Evolutionary conservation across 92 coral and sea anemone species (phyloP), one percentile per base, ranked within the genome.

Genomic region (Pocillopora meandrina): DNA sequence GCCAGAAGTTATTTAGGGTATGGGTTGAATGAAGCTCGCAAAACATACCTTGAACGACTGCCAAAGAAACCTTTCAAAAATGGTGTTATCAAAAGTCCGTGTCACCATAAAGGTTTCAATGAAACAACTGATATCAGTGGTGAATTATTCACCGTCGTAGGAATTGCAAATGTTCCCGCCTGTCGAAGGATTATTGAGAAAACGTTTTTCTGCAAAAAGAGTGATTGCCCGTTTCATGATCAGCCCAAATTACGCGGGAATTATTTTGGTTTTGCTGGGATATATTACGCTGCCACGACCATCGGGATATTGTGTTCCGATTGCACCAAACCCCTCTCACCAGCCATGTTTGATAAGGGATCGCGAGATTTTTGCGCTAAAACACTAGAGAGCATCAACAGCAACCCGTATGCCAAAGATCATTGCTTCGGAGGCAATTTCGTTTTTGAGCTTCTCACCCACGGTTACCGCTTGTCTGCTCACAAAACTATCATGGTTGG

Each of bases 1-100:
- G 89, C 89, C n/a, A 88, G 83, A 21, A 90, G 89, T 71, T 90
- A 90, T 76, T 84, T 87, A 2, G 91, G 89, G 12, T 84, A 71
- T 19, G 93, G 93, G 2, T 82, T 66, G 16, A 78, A 72, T 10
- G 86, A 90, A 66, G 93, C 91, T 17, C 69, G 80, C 18, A 76
- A 83, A 52, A 59, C 72, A 8, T 87, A 77, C 65, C 68, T 83
- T 2, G 59, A 61, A 20, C 57, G 17, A 8, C 36, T 90, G 73
- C 19, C 42, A 75, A 57, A 75, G n/a, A 3, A 3, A 3, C 15
- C n/a, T 19, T 75, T 56, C 20, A 16, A 7, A 65, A 21, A 56
- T 12, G 72, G 77, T 47, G 65, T 57, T 34, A 75, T 89, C 2
- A 59, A 74, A 83, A 88, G 87, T 58, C 91, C 91, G 2, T 91